Base-by-base conservation (phyloP, 2,888 invertebrate species). In the Gnatocerus cornutus region DNA sequence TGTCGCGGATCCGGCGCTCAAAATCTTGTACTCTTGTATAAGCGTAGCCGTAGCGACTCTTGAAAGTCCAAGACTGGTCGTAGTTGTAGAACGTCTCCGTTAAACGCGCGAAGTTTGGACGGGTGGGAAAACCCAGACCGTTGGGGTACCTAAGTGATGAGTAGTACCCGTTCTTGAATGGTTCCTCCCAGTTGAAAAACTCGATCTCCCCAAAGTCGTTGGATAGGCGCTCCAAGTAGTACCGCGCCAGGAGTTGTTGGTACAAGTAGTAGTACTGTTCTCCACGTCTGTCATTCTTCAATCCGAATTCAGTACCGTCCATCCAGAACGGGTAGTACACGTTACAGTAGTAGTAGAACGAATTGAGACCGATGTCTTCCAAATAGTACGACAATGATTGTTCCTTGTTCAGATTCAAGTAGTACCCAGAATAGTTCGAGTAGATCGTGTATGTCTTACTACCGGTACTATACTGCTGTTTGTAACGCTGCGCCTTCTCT, bases 171-270 rank as follows among this genome's bases (percentile, higher is more conserved):
- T 88, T 85, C 73, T 88, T 82, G 53, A 91, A 77, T 56, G 87
- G 83, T 48, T 83, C 80, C 68, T 87, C 85, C 78, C 87, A 87
- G 27, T 89, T 86, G 68, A 91, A 86, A 7, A 87, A 86, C 33
- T 88, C 86, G 71, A 93, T 90, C 71, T 91, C 90, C n/a, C 90
- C 89, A 55, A 91, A 86, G 69, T 89, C 90, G 79, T 91, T 90
- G 6, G 91, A 90, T 62, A 93, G 84, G 81, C 93, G 90, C 82
- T 93, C 93, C 85, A 93, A 86, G 80, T 93, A 91, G 84, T 93
- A 94, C 74, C 91, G 90, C 70, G 91, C 88, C 72, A 93, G 76
- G 8, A 93, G 77, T 82, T 93, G 91, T 78, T 91, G 91, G 78
- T 92, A 89, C 69, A 88, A 81, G 81, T 87, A 90, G 82, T 91